Conservation (phyloP, 2,113 vertebrate species). For the Bujurquina vittata region DNA sequence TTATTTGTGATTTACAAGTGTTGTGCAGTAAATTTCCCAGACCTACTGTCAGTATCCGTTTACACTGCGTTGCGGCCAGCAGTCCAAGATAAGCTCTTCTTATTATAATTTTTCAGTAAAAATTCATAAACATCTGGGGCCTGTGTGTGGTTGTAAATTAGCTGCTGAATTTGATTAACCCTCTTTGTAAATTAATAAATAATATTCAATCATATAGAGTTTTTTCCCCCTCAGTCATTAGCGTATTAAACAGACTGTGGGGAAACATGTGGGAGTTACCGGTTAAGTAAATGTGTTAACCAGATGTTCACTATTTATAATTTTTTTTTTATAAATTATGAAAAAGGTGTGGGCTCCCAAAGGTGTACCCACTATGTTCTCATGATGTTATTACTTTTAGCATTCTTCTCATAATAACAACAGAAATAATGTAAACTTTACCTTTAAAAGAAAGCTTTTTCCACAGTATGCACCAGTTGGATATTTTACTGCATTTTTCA, state of each 20-base stretch:
- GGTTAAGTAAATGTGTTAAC: slow-evolving; percentile 60
- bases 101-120: slow-evolving; percentile 12
- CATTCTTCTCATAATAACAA: slow-evolving; percentile 1
- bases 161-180: slow-evolving; percentile 10
- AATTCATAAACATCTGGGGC: slow-evolving; percentile 28
- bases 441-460: slow-evolving; percentile 15
- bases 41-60: slow-evolving; percentile 23
- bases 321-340: background rate
- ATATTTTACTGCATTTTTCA: slow-evolving; percentile 40
- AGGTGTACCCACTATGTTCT: background rate
- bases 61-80: background rate
- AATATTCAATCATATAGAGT: slow-evolving; percentile 6
- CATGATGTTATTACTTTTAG: background rate
- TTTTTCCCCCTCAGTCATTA: slow-evolving; percentile 56
- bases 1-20: slow-evolving; percentile 37
- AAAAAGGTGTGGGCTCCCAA: background rate
- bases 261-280: slow-evolving; percentile 48
- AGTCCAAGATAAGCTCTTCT: slow-evolving; percentile 1
- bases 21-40: slow-evolving; percentile 13
- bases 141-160: slow-evolving; percentile 11
- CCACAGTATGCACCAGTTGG: slow-evolving; percentile 8
- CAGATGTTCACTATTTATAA: slow-evolving; percentile 70
- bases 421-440: background rate
- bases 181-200: slow-evolving; percentile 38
- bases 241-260: slow-evolving; percentile 53